Evolutionary conservation across 2,797 vertebrate species (phyloP).

Genomic region (Threskiornis aethiopicus): DNA sequence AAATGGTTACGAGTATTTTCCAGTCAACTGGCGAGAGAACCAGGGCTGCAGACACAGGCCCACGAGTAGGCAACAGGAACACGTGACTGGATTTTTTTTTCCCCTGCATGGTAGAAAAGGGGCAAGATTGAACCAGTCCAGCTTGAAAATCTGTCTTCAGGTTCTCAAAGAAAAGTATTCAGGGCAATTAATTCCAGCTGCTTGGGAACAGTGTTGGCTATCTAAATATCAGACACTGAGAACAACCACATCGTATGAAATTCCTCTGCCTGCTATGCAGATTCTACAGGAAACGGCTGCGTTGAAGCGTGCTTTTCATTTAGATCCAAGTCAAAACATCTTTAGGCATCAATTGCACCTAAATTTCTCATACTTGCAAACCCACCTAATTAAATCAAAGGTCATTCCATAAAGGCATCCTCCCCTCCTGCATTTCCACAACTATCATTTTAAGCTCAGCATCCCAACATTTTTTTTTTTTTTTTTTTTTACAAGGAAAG

Average conservation of each 20-base stretch:
- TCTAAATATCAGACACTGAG: neutral
- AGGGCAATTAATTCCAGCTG: neutral
- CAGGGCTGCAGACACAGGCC: neutral
- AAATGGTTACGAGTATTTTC: neutral
- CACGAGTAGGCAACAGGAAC: neutral
- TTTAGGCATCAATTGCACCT: neutral
- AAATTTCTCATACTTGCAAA: neutral
- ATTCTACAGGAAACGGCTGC: neutral
- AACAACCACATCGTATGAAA: neutral
- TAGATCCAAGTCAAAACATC: neutral
- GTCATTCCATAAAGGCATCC: neutral
- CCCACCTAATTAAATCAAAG: neutral
- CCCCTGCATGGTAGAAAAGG: neutral
- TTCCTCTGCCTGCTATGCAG: neutral
- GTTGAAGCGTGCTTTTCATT: neutral
- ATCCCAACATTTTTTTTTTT: neutral
- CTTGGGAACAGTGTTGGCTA: neutral
- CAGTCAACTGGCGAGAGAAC: neutral
- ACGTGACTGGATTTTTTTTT: neutral
- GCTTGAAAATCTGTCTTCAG: neutral
- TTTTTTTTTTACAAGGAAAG: neutral
- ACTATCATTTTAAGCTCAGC: neutral
- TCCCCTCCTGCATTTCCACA: neutral
- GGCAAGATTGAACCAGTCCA: neutral
- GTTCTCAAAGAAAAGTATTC: neutral